These are phyloP conservation scores for Priocnemis perturbator DNA, from an alignment of 2,888 invertebrate genomes.

Conservation along the genomic window DNA sequence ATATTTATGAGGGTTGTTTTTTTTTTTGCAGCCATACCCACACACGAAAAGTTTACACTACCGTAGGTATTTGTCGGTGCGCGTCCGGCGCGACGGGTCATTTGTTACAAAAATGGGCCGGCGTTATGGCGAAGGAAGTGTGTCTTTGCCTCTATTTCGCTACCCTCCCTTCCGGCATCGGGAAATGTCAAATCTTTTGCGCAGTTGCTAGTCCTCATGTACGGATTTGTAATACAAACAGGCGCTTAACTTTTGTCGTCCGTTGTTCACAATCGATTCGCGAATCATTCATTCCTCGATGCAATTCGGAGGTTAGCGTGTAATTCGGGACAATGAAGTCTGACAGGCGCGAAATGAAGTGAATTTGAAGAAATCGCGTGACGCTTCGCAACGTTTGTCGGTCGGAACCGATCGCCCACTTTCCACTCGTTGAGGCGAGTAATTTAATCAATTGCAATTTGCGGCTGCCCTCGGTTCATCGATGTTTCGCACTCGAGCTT, in stretches of 20 bases:
- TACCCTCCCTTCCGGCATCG: slow-evolving; percentile 19
- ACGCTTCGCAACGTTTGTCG: no score
- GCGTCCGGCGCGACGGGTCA: slow-evolving; percentile 50
- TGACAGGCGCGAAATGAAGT: no score
- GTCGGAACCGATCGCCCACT: no score
- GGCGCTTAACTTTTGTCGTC: no score
- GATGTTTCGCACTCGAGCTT: not conserved
- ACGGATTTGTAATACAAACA: no score
- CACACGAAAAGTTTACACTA: slow-evolving; percentile 40
- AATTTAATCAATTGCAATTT: slow-evolving; percentile 35
- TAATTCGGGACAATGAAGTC: no score
- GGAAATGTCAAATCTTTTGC: slow-evolving; percentile 9
- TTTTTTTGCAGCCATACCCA: slow-evolving; percentile 7
- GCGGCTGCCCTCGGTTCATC: not conserved
- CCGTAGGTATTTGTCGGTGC: slow-evolving; percentile 52
- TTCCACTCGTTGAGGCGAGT: slow-evolving; percentile 9
- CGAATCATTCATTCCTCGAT: no score
- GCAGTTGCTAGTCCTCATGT: no score
- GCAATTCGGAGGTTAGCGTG: no score
- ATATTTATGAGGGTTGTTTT: slow-evolving; percentile 42
- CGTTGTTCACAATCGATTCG: no score
- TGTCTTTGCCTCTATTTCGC: slow-evolving; percentile 44
- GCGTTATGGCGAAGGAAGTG: slow-evolving; percentile 30
- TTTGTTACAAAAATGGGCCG: slow-evolving; percentile 54
- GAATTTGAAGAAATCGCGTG: no score